phyloP scores from a whole-genome alignment of 2,113 vertebrate genomes.

The Hyaena hyaena region DNA sequence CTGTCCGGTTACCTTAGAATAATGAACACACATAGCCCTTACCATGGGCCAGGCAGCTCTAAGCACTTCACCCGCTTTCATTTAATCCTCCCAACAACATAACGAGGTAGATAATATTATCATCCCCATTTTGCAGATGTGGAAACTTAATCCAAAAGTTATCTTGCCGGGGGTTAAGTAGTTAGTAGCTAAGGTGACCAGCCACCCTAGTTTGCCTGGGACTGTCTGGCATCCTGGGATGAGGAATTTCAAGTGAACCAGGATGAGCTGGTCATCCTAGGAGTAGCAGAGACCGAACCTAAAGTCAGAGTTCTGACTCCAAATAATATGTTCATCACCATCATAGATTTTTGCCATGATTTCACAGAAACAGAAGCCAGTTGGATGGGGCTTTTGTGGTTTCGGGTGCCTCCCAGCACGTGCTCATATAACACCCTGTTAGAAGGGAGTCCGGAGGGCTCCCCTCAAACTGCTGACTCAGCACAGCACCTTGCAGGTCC shows the following conservation, averaged over 20 bases:
- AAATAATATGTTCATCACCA: background rate
- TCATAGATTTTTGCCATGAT: background rate
- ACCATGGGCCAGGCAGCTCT: background rate
- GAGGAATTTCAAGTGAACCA: background rate
- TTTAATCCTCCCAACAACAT: background rate
- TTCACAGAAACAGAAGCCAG: background rate
- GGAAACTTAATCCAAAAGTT: background rate
- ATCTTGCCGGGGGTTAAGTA: background rate
- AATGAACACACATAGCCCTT: background rate
- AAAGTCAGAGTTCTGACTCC: background rate
- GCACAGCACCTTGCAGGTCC: background rate
- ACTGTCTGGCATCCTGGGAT: background rate
- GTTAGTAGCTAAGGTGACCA: background rate
- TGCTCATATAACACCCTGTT: background rate
- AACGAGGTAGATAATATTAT: background rate
- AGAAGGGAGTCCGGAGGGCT: background rate
- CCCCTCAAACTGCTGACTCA: background rate
- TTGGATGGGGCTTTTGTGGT: background rate
- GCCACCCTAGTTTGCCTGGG: background rate
- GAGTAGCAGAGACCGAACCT: background rate
- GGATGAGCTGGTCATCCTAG: background rate
- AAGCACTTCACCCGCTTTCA: background rate
- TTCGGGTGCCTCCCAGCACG: background rate
- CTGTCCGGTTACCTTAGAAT: background rate
- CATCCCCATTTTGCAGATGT: background rate